A percentile compares a stretch with the other conserved stretches of the same genome.
Conservation (phyloP, 2,888 invertebrate genomes). For the Romanomermis culicivorax region DNA sequence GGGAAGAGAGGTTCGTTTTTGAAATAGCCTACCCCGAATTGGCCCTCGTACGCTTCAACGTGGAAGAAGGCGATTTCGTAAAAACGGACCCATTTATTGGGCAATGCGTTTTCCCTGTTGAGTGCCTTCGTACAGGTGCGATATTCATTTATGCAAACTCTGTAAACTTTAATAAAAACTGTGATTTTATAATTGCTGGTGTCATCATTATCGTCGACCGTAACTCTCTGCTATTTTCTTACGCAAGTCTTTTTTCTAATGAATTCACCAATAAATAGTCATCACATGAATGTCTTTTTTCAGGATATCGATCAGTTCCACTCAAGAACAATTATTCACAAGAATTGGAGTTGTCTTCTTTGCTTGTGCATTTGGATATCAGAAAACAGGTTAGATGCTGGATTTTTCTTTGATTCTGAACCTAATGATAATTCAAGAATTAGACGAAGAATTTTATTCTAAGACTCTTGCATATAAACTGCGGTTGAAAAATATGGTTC, state of each 20-base stretch:
- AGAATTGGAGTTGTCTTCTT: slow-evolving; percentile 67
- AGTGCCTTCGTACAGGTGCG: slow-evolving; percentile 18
- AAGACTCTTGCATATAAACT: no score
- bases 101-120: slow-evolving; percentile 72
- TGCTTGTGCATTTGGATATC: slow-evolving; percentile 58
- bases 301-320: slow-evolving; percentile 69
- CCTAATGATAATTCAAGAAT: no score
- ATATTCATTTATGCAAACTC: not conserved
- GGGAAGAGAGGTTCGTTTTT: slow-evolving; percentile 70
- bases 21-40: slow-evolving; percentile 56
- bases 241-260: no score
- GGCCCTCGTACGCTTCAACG: slow-evolving; percentile 57
- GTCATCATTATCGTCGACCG: no score
- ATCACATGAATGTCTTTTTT: no score
- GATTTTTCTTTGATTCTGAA: no score
- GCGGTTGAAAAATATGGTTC: no score
- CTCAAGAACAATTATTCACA: slow-evolving; percentile 74
- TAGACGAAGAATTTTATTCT: no score
- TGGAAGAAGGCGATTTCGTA: slow-evolving; percentile 89
- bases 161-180: not conserved
- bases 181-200: no score
- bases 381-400: slow-evolving; percentile 24
- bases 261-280: no score
- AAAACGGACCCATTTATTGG: slow-evolving; percentile 64
- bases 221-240: no score